These are phyloP conservation scores for Grus americana DNA, from an alignment of 2,113 vertebrate species.

Conservation along the genomic window DNA sequence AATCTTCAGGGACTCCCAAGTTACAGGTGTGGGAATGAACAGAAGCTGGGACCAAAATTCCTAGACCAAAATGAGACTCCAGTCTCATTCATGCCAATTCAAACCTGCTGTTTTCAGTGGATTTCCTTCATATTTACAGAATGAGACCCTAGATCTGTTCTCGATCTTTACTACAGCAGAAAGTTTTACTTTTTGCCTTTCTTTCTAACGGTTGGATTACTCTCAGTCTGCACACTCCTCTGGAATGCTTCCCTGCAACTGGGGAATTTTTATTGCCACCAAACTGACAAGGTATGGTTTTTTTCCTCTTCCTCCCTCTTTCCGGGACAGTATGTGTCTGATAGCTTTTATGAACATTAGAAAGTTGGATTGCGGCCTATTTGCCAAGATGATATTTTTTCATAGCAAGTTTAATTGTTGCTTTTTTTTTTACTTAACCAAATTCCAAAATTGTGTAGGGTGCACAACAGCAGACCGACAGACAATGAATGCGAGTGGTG, in stretches of 20 bases:
- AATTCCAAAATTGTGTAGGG: not conserved
- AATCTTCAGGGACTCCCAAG: not conserved
- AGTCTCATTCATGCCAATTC: not conserved
- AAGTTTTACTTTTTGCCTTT: not conserved
- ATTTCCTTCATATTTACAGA: not conserved
- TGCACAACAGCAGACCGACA: not conserved
- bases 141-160: not conserved
- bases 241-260: not conserved
- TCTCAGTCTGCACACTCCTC: not conserved
- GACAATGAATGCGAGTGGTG: not conserved
- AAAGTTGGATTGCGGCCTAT: not conserved
- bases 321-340: fast-evolving
- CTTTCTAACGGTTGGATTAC: not conserved
- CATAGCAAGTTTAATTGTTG: not conserved
- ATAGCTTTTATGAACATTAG: not conserved
- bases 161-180: not conserved
- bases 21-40: not conserved
- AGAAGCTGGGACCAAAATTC: not conserved
- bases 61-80: not conserved
- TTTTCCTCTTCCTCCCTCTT: not conserved
- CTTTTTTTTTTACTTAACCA: not conserved
- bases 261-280: not conserved
- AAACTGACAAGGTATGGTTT: not conserved
- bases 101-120: not conserved
- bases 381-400: not conserved